Conservation (phyloP, 2,888 invertebrate species). For the Falcaria lacertinaria region DNA sequence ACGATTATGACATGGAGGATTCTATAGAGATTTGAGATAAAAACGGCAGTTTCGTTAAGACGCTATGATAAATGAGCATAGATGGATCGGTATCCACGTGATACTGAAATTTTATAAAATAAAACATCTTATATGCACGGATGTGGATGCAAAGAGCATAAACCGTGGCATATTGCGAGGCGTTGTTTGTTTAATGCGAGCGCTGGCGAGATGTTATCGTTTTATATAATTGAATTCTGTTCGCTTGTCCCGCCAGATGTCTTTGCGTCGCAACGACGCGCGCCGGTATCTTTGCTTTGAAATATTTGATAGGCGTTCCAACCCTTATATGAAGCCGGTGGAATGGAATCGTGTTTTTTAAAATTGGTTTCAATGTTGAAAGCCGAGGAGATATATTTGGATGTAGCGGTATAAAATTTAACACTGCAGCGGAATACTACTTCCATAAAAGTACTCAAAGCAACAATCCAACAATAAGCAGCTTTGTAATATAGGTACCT, state of each 20-base stretch:
- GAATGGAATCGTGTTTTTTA: constrained; percentile 22
- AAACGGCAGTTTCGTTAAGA: too few relatives aligned
- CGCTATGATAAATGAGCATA: too few relatives aligned
- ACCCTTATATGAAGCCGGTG: constrained; percentile 10
- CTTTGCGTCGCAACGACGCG: constrained; percentile 32
- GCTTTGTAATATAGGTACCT: too few relatives aligned
- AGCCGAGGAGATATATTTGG: background rate
- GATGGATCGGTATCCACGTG: too few relatives aligned
- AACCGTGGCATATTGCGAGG: constrained; percentile 28
- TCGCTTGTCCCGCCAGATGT: constrained; percentile 54
- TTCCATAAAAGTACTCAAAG: too few relatives aligned
- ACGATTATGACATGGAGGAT: too few relatives aligned
- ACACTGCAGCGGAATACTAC: too few relatives aligned
- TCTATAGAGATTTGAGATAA: too few relatives aligned
- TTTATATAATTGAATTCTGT: constrained; percentile 55
- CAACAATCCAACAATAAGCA: too few relatives aligned
- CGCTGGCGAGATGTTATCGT: constrained; percentile 45
- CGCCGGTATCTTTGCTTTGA: constrained; percentile 57
- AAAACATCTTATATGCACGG: constrained; percentile 7
- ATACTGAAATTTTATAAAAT: background rate
- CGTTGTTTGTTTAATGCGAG: constrained; percentile 32
- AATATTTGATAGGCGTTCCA: constrained; percentile 30
- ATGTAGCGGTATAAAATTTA: too few relatives aligned
- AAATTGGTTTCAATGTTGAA: constrained; percentile 11
- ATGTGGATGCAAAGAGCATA: constrained; percentile 35